Base-by-base conservation (phyloP, 2,113 vertebrate genomes). In the Ceyx margarethae region DNA sequence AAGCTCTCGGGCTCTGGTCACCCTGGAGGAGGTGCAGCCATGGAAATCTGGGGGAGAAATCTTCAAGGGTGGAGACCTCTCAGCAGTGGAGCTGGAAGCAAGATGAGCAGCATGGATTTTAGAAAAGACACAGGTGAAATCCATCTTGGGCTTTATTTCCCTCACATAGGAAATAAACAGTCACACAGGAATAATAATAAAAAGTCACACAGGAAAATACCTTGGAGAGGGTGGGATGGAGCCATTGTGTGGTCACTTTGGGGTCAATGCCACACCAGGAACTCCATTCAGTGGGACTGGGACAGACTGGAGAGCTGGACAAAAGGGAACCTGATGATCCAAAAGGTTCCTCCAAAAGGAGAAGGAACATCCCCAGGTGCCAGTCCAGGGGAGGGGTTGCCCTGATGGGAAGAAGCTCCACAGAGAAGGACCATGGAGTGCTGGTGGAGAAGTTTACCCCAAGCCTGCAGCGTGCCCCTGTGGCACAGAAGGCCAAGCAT, bases 61-160 rank as follows among this genome's bases (percentile, higher is more conserved):
- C 35, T 26, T 29, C 33, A 25, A 33, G 43, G 23, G 35, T 10
- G 28, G 37, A 46, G 60, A 28, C 17, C 15, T 50, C 12, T 61
- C 13, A 17, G 29, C 2, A 26, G 54, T 46, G 19, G 45, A 33
- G 43, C 64, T 69, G 21, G 28, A 60, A 45, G 35, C 9, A 42
- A 58, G 29, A 29, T 17, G 21, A 22, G 21, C 7, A 20, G 13
- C 29, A 37, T 77, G 15, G 2, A 19, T 85, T 81, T 67, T 18
- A 45, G 4, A 6, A 62, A 64, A 7, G 33, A 42, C 10, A 6
- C 6, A 1, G 0, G 7, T 66, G 26, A 42, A 21, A 50, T 43
- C 15, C 7, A 7, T 16, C 11, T 75, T 40, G 20, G 13, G 17
- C 29, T 91, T 80, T 67, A 6, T 72, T 80, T 67, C 62, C 43